A percentile compares a stretch with the other conserved stretches of the same genome.
Conservation (phyloP, 2,888 invertebrate genomes). For the Lathronympha strigana region DNA sequence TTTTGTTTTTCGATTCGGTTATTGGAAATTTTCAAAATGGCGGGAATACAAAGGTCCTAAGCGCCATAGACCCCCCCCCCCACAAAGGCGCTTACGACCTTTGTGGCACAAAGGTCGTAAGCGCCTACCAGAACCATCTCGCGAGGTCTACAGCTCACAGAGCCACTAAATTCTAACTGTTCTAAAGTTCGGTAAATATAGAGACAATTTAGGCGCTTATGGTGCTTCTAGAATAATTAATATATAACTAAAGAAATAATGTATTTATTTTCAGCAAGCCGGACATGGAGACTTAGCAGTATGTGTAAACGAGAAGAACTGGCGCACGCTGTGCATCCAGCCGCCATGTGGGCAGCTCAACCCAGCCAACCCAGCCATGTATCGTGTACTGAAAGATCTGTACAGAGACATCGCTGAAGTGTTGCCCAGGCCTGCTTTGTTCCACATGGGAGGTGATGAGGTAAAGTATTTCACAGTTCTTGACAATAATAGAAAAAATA, state of each 20-base stretch:
- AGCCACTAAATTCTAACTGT: too few species aligned
- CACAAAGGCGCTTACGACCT: too few species aligned
- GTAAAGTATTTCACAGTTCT: constrained; percentile 69
- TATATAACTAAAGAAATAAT: not conserved
- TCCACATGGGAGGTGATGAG: constrained; percentile 95
- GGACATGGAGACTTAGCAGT: constrained; percentile 88
- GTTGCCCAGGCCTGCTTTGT: constrained; percentile 83
- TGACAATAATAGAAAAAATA: constrained; percentile 76
- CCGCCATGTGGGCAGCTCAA: constrained; percentile 95
- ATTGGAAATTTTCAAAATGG: too few species aligned
- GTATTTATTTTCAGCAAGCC: constrained; percentile 61
- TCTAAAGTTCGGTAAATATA: too few species aligned
- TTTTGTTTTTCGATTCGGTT: too few species aligned
- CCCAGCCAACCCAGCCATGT: constrained; percentile 89
- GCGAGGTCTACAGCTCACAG: too few species aligned
- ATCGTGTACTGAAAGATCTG: constrained; percentile 87
- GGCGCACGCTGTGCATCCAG: constrained; percentile 89
- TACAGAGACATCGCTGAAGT: constrained; percentile 87
- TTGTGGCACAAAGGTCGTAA: too few species aligned
- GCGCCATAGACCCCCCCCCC: too few species aligned
- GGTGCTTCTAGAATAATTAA: too few species aligned
- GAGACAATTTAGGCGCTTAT: too few species aligned
- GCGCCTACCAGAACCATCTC: too few species aligned
- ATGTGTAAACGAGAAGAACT: constrained; percentile 87
- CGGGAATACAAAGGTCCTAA: too few species aligned